Evolutionary conservation across 2,113 vertebrate genomes (phyloP).

Genomic region (Loxodonta africana): DNA sequence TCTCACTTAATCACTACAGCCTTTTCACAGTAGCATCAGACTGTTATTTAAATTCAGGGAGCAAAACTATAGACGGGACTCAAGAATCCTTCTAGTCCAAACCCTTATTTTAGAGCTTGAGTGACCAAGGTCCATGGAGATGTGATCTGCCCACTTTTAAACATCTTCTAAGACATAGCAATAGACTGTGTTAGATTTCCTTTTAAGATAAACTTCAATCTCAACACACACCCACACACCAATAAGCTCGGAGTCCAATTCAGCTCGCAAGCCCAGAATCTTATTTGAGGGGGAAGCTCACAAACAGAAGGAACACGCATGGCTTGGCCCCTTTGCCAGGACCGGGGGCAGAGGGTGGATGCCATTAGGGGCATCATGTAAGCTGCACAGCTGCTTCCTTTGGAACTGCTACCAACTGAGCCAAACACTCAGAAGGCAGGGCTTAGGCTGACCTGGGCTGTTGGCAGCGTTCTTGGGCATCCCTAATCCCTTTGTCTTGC

Average conservation of each 20-base stretch:
- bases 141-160: neutral
- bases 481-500: neutral
- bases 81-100: neutral
- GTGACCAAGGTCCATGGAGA: neutral
- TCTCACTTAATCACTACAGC: neutral
- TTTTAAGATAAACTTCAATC: neutral
- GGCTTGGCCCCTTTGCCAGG: neutral
- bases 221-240: neutral
- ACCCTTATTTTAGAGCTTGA: neutral
- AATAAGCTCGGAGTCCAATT: neutral
- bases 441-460: neutral
- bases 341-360: neutral
- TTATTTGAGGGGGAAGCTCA: neutral
- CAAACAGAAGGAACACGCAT: neutral
- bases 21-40: neutral
- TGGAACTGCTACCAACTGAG: neutral
- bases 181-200: neutral
- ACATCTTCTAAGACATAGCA: neutral
- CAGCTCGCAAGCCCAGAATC: neutral
- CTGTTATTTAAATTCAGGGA: neutral
- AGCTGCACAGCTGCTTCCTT: neutral
- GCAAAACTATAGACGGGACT: neutral
- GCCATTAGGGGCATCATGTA: neutral
- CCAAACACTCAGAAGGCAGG: neutral
- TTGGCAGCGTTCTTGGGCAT: neutral